Conservation (phyloP, 2,113 vertebrate species). For the Microcebus ravelobensis region DNA sequence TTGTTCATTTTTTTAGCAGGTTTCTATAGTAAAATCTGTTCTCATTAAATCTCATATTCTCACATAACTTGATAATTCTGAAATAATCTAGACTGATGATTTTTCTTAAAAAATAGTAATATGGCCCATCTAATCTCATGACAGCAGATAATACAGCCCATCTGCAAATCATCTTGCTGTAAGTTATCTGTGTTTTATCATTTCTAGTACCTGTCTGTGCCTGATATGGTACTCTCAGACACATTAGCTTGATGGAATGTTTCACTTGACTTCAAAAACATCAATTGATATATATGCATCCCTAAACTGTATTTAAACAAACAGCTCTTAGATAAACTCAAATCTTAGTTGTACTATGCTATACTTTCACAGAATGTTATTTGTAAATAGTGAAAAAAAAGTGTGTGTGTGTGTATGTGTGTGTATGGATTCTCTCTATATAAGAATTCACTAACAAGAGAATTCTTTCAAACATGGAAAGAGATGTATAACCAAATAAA, state of each 20-base stretch:
- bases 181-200: slow-evolving; percentile 88
- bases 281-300: slow-evolving; percentile 74
- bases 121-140: slow-evolving; percentile 76
- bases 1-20: slow-evolving; percentile 45
- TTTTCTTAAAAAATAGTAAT: slow-evolving; percentile 72
- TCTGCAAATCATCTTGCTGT: slow-evolving; percentile 85
- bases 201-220: slow-evolving; percentile 87
- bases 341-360: slow-evolving; percentile 61
- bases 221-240: slow-evolving; percentile 85
- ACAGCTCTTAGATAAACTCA: slow-evolving; percentile 70
- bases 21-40: slow-evolving; percentile 72
- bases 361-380: slow-evolving; percentile 62
- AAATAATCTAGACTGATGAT: slow-evolving; percentile 66
- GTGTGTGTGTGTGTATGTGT: slow-evolving; percentile 31
- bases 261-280: slow-evolving; percentile 84
- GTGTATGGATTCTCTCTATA: not conserved
- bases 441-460: slow-evolving; percentile 46
- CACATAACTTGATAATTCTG: slow-evolving; percentile 70
- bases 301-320: slow-evolving; percentile 74
- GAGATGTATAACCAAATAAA: slow-evolving; percentile 70
- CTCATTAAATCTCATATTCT: slow-evolving; percentile 50
- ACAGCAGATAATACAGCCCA: slow-evolving; percentile 81
- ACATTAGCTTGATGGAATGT: slow-evolving; percentile 85
- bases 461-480: slow-evolving; percentile 39
- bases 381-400: slow-evolving; percentile 57